A percentile compares a stretch with the other conserved stretches of the same genome.
These are phyloP conservation scores for Drosophila tanythrix DNA, from an alignment of 2,888 invertebrate genomes.

Conservation along the genomic window DNA sequence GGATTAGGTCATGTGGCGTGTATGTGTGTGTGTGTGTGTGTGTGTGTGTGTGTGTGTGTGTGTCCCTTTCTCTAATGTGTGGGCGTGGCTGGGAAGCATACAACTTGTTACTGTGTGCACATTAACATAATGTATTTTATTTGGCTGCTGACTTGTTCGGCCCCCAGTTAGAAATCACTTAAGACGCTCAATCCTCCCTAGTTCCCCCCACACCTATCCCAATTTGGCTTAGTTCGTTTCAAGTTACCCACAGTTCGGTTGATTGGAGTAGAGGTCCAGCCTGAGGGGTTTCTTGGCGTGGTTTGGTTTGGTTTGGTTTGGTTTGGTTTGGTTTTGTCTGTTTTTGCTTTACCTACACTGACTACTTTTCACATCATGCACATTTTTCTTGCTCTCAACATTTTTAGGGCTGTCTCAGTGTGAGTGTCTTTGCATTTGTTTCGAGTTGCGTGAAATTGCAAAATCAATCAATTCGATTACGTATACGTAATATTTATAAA, in stretches of 20 bases:
- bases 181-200: slow-evolving; percentile 39
- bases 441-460: slow-evolving; percentile 73
- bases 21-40: slow-evolving; percentile 14
- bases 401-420: not conserved
- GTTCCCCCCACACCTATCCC: slow-evolving; percentile 9
- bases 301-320: not conserved
- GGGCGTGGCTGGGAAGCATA: slow-evolving; percentile 42
- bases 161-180: slow-evolving; percentile 69
- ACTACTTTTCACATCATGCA: slow-evolving; percentile 13
- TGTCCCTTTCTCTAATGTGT: slow-evolving; percentile 32
- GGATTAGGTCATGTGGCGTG: slow-evolving; percentile 54
- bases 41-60: slow-evolving; percentile 12
- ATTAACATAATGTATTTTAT: slow-evolving; percentile 78
- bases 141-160: slow-evolving; percentile 49
- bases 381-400: slow-evolving; percentile 11
- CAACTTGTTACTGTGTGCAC: slow-evolving; percentile 70
- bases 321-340: not conserved
- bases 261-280: slow-evolving; percentile 21
- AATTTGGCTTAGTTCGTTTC: slow-evolving; percentile 21
- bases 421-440: slow-evolving; percentile 55
- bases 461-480: slow-evolving; percentile 83
- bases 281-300: not conserved
- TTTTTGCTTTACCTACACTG: slow-evolving; percentile 1
- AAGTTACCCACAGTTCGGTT: slow-evolving; percentile 37
- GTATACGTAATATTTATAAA: slow-evolving; percentile 80